These are phyloP conservation scores for Lissocephala sabroskyi DNA, from an alignment of 2,888 invertebrate genomes.

Conservation along the genomic window DNA sequence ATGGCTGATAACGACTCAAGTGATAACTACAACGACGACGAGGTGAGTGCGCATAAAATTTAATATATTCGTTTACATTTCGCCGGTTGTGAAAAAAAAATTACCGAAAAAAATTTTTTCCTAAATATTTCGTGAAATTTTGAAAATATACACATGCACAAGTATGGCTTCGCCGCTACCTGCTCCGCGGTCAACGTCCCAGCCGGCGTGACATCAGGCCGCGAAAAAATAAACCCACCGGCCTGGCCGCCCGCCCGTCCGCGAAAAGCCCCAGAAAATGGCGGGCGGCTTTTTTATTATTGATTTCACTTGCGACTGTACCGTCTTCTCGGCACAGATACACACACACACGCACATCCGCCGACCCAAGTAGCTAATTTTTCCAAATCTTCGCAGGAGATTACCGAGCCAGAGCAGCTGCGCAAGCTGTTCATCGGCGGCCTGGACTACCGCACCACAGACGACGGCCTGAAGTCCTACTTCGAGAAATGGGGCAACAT, in stretches of 20 bases:
- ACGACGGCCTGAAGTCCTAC: conserved; percentile 91
- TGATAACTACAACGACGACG: conserved; percentile 63
- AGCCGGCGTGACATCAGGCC: conserved; percentile 1
- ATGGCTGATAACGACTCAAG: conserved; percentile 61
- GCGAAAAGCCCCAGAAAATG: conserved; percentile 29
- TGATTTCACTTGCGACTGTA: conserved; percentile 36
- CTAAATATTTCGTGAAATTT: too few relatives aligned
- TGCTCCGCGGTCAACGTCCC: conserved; percentile 15
- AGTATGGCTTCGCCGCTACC: too few relatives aligned
- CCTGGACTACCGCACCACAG: conserved; percentile 93
- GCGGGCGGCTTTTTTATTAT: conserved; percentile 35
- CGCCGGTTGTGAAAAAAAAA: background rate
- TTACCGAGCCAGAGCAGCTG: conserved; percentile 79
- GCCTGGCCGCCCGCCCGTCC: background rate
- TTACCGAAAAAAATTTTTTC: too few relatives aligned
- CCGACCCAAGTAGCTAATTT: conserved; percentile 2
- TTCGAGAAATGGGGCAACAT: conserved; percentile 98
- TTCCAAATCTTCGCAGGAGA: conserved; percentile 39
- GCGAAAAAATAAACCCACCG: background rate
- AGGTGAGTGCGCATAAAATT: conserved; percentile 36
- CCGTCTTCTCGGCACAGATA: conserved; percentile 6
- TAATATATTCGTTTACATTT: conserved; percentile 1
- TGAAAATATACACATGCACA: too few relatives aligned
- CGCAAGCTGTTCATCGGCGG: conserved; percentile 97
- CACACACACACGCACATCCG: too few relatives aligned